A percentile compares a stretch with the other conserved stretches of the same genome.
These are phyloP conservation scores for Gorsachius magnificus DNA, from an alignment of 2,797 vertebrate genomes.

Conservation along the genomic window DNA sequence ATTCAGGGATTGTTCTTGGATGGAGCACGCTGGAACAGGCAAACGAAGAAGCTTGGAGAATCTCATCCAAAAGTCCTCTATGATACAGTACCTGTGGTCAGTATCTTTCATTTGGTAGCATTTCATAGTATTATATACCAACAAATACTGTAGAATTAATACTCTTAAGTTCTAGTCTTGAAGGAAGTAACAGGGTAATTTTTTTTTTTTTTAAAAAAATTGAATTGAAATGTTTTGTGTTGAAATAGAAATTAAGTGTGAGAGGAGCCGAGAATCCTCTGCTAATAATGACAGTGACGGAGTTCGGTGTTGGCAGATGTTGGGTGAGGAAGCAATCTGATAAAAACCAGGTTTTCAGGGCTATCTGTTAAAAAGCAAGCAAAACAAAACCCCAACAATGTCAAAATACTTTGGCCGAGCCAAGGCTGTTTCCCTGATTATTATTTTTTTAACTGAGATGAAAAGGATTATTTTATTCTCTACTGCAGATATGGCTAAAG, in stretches of 20 bases:
- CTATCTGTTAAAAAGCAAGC: background rate
- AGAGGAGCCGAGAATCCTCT: background rate
- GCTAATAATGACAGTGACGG: background rate
- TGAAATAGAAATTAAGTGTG: background rate
- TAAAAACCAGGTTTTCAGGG: background rate
- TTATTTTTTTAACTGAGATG: background rate
- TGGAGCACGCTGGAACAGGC: constrained; percentile 88
- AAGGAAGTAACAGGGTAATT: background rate
- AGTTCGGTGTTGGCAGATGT: background rate
- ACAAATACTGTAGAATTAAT: background rate
- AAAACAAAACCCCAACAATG: background rate
- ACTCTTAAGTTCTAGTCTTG: background rate
- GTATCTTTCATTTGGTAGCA: constrained; percentile 7
- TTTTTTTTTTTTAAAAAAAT: background rate
- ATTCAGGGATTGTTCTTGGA: constrained; percentile 86
- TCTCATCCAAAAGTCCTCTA: constrained; percentile 88
- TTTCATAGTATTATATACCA: background rate
- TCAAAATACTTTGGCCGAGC: background rate
- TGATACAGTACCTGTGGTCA: constrained; percentile 86
- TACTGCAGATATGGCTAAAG: constrained; percentile 87
- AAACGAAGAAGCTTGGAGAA: constrained; percentile 83
- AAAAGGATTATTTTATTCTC: background rate
- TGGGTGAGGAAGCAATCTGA: background rate
- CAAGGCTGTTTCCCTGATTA: background rate
- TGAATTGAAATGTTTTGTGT: background rate